Base-by-base conservation (phyloP, 2,113 vertebrate genomes). In the Turdus rufiventris region DNA sequence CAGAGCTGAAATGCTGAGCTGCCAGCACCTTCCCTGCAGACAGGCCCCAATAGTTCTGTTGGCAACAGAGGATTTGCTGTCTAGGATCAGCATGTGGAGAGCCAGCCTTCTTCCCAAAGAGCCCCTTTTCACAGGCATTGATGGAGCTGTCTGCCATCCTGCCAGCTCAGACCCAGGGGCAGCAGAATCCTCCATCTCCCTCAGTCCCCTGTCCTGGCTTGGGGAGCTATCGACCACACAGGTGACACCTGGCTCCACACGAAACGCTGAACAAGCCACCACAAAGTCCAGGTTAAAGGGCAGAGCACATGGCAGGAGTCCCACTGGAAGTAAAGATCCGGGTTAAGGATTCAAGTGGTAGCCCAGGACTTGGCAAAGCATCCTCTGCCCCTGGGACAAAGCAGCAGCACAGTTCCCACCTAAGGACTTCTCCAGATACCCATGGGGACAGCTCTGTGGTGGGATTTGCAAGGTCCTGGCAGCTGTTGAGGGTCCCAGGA, bases 141-240 rank as follows among this genome's bases (percentile, higher is more conserved):
- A 5, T 16, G 18, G 42, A 66, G 60, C 67, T 24, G 6, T 3
- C 36, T 80, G 66, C 68, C 60, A 45, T 4, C 43, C 18, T 34
- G 70, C 67, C 87, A 91, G 83, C 47, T 47, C 67, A 54, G 50
- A 10, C 24, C 40, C 62, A 29, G 47, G 15, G 45, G 28, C 56
- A 89, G 79, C 72, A 57, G 85, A 75, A 57, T 11, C 24, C n/a
- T 65, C 19, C 28, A 5, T 8, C 34, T 63, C 65, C 4, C 0
- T 51, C 57, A 71, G 48, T 48, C 17, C 42, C 21, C 57, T 65
- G 17, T 29, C 78, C 66, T 50, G 74, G 19, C 74, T 23, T 20
- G 9, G 15, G 18, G 54, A 53, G 67, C 50, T 67, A 34, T 3
- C 0, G 2, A 28, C 57, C 58, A 24, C 0, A 0, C 88, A 85